Percentiles rank a stretch among this genome's conserved stretches.
Evolutionary conservation across 2,113 vertebrate species (phyloP).

Genomic region (cat (Felis catus)): DNA sequence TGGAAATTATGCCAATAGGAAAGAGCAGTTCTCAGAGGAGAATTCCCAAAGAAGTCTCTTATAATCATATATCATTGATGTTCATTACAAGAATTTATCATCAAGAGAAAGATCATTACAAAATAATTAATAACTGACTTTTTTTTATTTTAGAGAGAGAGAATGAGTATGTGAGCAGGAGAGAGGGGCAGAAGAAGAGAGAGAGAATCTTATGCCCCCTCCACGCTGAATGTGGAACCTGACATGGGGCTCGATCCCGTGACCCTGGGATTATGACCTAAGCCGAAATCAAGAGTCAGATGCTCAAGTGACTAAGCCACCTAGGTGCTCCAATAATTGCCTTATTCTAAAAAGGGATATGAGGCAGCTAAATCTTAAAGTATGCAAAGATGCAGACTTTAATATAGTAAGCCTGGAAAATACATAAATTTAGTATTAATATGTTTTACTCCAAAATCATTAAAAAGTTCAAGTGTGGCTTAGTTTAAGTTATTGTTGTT

Average conservation of each 20-base stretch:
- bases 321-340: background rate
- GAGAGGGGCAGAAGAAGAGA: too few species aligned
- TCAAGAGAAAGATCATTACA: background rate
- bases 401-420: background rate
- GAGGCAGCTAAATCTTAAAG: background rate
- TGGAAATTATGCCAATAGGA: background rate
- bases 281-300: too few species aligned
- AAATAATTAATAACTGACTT: background rate
- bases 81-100: background rate
- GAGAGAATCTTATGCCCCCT: too few species aligned
- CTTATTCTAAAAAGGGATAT: background rate
- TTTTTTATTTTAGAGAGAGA: too few species aligned
- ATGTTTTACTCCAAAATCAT: conserved; percentile 9
- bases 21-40: background rate
- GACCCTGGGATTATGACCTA: too few species aligned
- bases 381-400: background rate
- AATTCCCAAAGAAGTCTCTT: background rate
- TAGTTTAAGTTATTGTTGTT: conserved; percentile 1
- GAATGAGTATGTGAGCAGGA: too few species aligned
- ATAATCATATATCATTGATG: background rate
- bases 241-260: too few species aligned
- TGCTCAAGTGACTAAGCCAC: too few species aligned
- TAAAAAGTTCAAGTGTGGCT: background rate
- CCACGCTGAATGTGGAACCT: too few species aligned
- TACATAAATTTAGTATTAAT: conserved; percentile 16